Conservation (phyloP, 2,797 vertebrate genomes). For the Chelon labrosus region DNA sequence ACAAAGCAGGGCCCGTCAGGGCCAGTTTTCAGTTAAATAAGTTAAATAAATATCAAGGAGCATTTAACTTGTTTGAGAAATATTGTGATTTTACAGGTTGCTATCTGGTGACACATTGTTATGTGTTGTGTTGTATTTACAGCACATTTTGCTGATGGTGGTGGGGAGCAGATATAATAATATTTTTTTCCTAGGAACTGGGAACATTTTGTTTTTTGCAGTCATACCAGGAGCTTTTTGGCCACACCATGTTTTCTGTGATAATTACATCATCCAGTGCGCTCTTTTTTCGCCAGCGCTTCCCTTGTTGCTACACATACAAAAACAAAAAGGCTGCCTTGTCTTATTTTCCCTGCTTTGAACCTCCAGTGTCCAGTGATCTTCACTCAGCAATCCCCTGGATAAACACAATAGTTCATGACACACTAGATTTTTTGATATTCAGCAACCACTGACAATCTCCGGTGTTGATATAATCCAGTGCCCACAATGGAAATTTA, state of each 20-base stretch:
- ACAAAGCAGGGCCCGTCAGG: not conserved
- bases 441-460: constrained; percentile 7
- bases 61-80: not conserved
- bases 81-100: not conserved
- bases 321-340: not conserved
- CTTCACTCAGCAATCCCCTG: not conserved
- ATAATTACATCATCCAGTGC: not conserved
- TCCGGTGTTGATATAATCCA: not conserved
- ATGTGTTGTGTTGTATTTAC: not conserved
- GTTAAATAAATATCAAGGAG: not conserved
- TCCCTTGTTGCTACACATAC: not conserved
- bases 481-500: not conserved
- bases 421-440: constrained; percentile 32
- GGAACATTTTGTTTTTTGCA: not conserved
- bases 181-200: not conserved
- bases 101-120: not conserved
- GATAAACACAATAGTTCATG: constrained; percentile 23
- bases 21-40: too few relatives aligned
- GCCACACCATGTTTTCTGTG: not conserved
- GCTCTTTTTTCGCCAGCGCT: not conserved
- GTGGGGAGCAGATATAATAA: not conserved
- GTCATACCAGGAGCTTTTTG: not conserved
- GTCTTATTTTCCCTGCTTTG: constrained; percentile 13
- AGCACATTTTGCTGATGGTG: not conserved
- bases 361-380: not conserved